phyloP scores from a whole-genome alignment of 2,888 invertebrate species.

The Microctonus brassicae region DNA sequence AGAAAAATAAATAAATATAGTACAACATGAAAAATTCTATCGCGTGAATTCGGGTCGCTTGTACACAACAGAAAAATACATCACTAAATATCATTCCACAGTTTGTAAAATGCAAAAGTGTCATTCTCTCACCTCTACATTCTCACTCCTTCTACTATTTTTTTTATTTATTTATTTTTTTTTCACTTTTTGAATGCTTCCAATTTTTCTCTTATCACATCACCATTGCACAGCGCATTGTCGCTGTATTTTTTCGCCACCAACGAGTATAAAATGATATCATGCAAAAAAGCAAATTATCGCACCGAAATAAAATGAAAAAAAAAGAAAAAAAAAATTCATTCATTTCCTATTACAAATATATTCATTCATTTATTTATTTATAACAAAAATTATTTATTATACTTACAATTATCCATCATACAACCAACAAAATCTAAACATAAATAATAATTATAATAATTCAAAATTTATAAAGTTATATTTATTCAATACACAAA shows the following conservation, averaged over 20 bases:
- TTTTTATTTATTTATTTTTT: not conserved
- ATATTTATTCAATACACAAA: no score
- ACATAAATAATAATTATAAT: no score
- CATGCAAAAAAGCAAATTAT: not conserved
- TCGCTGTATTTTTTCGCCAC: not conserved
- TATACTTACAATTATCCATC: no score
- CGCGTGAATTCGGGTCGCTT: not conserved
- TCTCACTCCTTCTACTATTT: not conserved
- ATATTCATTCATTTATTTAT: not conserved
- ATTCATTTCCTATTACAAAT: not conserved
- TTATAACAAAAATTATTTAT: no score
- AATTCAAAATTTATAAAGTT: no score
- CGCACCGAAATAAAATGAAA: not conserved
- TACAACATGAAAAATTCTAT: not conserved
- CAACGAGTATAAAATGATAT: not conserved
- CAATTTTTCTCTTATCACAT: constrained; percentile 3
- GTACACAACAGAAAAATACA: not conserved
- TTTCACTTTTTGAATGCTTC: not conserved
- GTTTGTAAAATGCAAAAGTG: not conserved
- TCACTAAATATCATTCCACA: not conserved
- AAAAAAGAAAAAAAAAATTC: not conserved
- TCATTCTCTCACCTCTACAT: not conserved
- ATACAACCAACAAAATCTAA: no score
- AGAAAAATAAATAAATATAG: not conserved
- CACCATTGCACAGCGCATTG: not conserved